Conservation (phyloP, 2,113 vertebrate genomes). For the Budorcas taxicolor region DNA sequence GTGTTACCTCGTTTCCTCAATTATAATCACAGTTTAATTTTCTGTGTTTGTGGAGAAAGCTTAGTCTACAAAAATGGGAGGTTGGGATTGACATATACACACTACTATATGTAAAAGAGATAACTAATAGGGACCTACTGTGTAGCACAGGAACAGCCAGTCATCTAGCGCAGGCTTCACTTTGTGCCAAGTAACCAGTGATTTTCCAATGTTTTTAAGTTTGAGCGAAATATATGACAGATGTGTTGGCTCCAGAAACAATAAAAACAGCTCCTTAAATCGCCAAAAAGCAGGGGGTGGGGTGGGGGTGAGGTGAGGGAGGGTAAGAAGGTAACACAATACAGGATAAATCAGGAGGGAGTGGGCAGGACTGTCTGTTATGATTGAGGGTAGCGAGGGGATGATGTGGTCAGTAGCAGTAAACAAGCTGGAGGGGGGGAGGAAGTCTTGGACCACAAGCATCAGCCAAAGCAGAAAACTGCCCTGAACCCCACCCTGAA, state of each 20-base stretch:
- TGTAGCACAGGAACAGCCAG: not conserved
- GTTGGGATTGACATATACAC: not conserved
- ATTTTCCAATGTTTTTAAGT: slow-evolving; percentile 51
- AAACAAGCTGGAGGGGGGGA: not conserved
- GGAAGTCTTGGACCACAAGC: not conserved
- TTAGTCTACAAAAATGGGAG: not conserved
- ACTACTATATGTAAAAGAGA: not conserved
- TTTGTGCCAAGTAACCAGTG: slow-evolving; percentile 31
- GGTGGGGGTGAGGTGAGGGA: not conserved
- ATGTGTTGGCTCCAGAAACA: slow-evolving; percentile 50
- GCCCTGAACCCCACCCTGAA: not conserved
- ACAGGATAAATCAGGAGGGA: slow-evolving; percentile 34
- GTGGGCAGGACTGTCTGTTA: not conserved
- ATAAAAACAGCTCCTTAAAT: slow-evolving; percentile 57
- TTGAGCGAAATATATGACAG: slow-evolving; percentile 53
- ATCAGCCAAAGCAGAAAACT: not conserved
- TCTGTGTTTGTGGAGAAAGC: not conserved
- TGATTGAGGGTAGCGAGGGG: not conserved
- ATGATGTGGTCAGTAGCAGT: not conserved
- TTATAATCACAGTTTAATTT: not conserved
- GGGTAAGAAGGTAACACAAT: slow-evolving; percentile 26
- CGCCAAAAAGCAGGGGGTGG: not conserved
- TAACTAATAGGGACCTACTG: not conserved
- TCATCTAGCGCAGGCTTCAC: not conserved
- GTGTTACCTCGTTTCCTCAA: not conserved